These are phyloP conservation scores for Conger conger DNA, from an alignment of 2,113 vertebrate species.

Conservation along the genomic window DNA sequence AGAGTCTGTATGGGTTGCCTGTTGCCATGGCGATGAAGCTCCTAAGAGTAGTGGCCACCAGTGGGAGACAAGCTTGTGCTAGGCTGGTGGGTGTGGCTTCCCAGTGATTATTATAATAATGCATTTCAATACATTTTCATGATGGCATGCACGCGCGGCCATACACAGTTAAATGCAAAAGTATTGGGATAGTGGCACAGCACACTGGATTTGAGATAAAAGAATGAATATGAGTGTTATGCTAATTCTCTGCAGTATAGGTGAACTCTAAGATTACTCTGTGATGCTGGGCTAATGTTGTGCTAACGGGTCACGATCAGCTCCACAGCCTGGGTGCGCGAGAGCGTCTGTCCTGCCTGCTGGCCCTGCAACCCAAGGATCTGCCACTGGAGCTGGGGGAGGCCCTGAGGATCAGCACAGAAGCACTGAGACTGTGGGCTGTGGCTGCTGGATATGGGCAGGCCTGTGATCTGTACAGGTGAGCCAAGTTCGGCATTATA, in stretches of 20 bases:
- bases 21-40: constrained; percentile 86
- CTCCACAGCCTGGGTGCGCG: constrained; percentile 74
- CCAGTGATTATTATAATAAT: background rate
- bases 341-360: constrained; percentile 77
- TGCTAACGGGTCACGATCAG: constrained; percentile 51
- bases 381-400: constrained; percentile 77
- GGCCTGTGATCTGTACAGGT: constrained; percentile 85
- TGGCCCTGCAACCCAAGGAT: constrained; percentile 79
- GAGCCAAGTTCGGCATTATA: too few relatives aligned
- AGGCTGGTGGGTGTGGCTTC: constrained; percentile 78
- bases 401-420: constrained; percentile 73
- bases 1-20: constrained; percentile 76
- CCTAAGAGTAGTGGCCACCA: constrained; percentile 82
- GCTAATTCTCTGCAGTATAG: too few relatives aligned
- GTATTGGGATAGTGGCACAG: too few relatives aligned
- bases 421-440: constrained; percentile 86
- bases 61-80: constrained; percentile 83
- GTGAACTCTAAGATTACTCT: too few relatives aligned
- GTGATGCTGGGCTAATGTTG: constrained; percentile 18
- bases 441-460: constrained; percentile 85
- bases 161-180: too few relatives aligned
- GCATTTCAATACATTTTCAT: background rate
- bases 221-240: too few relatives aligned
- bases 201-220: too few relatives aligned
- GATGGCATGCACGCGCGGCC: background rate